Evolutionary conservation across 2,888 invertebrate genomes (phyloP).

Genomic region (Antheraea yamamai): DNA sequence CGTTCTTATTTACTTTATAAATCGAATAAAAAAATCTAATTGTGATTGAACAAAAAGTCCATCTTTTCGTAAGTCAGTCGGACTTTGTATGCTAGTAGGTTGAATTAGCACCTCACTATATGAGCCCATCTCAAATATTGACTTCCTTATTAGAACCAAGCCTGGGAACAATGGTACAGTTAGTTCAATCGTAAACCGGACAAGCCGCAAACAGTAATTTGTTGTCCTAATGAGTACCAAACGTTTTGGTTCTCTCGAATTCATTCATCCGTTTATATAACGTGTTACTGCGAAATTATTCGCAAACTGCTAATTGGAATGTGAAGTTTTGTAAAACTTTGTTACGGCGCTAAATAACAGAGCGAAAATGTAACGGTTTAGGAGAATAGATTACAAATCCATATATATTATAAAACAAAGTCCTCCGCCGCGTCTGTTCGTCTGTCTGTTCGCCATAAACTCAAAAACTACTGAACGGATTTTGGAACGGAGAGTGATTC

Average conservation of each 20-base stretch:
- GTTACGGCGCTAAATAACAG: conserved; percentile 15
- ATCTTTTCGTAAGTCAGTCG: conserved; percentile 27
- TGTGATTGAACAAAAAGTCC: not conserved
- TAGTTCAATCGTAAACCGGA: conserved; percentile 59
- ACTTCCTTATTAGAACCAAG: conserved; percentile 75
- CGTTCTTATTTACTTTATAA: not conserved
- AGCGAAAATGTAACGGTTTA: conserved; percentile 7
- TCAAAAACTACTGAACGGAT: too few species aligned
- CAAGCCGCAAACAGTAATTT: conserved; percentile 50
- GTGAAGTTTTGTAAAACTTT: not conserved
- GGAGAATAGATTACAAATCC: conserved; percentile 19
- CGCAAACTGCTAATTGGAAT: conserved; percentile 10
- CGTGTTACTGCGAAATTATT: conserved; percentile 15
- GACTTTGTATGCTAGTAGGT: conserved; percentile 45
- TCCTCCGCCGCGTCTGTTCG: too few species aligned
- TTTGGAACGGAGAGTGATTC: too few species aligned
- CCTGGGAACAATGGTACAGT: conserved; percentile 66
- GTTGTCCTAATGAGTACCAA: conserved; percentile 24
- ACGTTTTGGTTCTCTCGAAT: not conserved
- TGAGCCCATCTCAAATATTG: conserved; percentile 68
- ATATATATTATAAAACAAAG: too few species aligned
- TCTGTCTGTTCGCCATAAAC: too few species aligned
- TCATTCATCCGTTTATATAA: not conserved
- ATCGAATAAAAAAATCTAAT: not conserved
- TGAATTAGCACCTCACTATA: conserved; percentile 48